phyloP scores from a whole-genome alignment of 2,888 invertebrate species.

The Scelioninae gen. 1 region DNA sequence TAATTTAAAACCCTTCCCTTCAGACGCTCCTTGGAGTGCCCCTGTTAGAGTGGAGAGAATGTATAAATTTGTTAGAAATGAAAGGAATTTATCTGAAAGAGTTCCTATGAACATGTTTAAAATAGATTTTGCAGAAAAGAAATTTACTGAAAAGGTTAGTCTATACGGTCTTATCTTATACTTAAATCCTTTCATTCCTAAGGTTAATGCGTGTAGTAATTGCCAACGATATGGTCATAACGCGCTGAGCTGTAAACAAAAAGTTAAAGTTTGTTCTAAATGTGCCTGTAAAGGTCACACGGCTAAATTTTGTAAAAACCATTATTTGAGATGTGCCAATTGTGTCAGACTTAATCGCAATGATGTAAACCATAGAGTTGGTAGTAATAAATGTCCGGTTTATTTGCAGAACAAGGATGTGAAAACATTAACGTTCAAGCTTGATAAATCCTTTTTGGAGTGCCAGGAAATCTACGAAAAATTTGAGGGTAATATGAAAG shows the following conservation, averaged over 20 bases:
- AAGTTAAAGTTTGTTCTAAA: constrained; percentile 1
- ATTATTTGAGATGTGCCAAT: not conserved
- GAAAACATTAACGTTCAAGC: not conserved
- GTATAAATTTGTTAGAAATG: not conserved
- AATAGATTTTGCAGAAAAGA: not conserved
- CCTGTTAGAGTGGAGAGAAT: not conserved
- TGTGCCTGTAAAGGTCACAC: constrained; percentile 2
- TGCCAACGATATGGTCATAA: not conserved
- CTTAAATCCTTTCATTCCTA: not conserved
- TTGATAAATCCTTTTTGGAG: not conserved
- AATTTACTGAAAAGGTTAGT: not conserved
- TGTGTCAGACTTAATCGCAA: not conserved
- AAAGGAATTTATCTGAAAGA: not conserved
- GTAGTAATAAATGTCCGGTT: not conserved
- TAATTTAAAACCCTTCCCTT: not conserved
- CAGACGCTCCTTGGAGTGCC: not conserved
- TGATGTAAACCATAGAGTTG: not conserved
- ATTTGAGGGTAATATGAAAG: not conserved
- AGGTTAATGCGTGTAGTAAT: not conserved
- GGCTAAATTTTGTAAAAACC: not conserved
- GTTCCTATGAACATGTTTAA: not conserved
- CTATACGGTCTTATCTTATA: not conserved
- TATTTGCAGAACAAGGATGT: not conserved
- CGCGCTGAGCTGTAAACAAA: not conserved
- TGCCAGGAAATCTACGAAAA: not conserved